Evolutionary conservation across 2,888 invertebrate species (phyloP), one percentile per base, ranked within the genome.

Genomic region (Agrotis ipsilon): DNA sequence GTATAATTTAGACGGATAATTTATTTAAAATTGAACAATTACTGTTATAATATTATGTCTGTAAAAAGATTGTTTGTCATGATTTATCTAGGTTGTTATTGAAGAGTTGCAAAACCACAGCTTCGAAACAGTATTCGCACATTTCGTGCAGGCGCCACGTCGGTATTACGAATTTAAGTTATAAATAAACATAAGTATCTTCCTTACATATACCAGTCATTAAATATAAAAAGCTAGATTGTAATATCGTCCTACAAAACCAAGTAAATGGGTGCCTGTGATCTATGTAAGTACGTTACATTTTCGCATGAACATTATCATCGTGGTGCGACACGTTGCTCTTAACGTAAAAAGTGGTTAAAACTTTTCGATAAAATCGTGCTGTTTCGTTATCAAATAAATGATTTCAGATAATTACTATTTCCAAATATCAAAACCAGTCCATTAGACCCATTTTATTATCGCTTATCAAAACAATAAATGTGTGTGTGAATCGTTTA

Each of bases 211-310:
- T 39, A 39, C 39, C 39, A 27, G n/a, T n/a, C 7, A 39, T 13
- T 7, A 49, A 24, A 16, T 24, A 21, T 16, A 3, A 48, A 39
- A 4, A 16, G 0, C 18, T 48, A 7, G 21, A 9, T 48, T 3
- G 21, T 16, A 48, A 48, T n/a, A 60, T 48, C 3, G 18, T 19
- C 16, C 16, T 48, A 46, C 14, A 32, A 5, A 32, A 18, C 9
- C 1, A 18, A 59, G 14, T 5, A 9, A 13, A 1, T 18, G 21
- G 5, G 13, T 6, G 21, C 21, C 16, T 46, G 27, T n/a, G n/a
- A n/a, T 16, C n/a, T n/a, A n/a, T 9, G 45, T 18, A 21, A 13
- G 32, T 55, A 39, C 75, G 61, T 75, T 2, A 49, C 6, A 18
- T n/a, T 16, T 24, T 13, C 24, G n/a, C 14, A 0, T 58, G 45